phyloP scores from a whole-genome alignment of 2,113 vertebrate species.

The rabbit (Oryctolagus cuniculus) region DNA sequence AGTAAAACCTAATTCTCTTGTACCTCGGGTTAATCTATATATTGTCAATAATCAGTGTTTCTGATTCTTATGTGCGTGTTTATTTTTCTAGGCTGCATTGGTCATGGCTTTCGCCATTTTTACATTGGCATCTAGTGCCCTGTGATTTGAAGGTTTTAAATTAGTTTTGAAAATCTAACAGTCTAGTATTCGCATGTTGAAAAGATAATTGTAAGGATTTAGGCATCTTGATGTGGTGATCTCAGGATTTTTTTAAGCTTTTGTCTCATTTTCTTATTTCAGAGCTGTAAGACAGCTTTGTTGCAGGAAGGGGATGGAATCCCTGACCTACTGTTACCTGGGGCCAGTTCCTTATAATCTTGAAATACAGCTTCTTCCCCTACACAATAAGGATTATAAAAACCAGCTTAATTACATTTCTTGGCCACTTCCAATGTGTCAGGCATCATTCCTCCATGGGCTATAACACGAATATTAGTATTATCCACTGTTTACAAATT shows the following conservation, averaged over 20 bases:
- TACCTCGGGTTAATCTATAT: not conserved
- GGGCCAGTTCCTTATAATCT: not conserved
- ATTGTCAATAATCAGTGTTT: not conserved
- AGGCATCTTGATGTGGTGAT: not conserved
- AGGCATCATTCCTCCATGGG: not conserved
- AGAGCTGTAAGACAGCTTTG: not conserved
- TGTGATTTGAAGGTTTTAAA: not conserved
- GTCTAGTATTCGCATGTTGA: not conserved
- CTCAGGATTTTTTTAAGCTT: not conserved
- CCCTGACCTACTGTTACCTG: not conserved
- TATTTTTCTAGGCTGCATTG: not conserved
- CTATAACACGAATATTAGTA: not conserved
- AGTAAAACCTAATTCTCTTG: slow-evolving; percentile 20
- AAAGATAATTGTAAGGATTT: not conserved
- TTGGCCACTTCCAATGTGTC: not conserved
- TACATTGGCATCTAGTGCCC: not conserved
- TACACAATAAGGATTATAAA: not conserved
- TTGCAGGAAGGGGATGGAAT: not conserved
- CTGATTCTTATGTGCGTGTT: not conserved
- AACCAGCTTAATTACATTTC: not conserved
- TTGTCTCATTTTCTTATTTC: not conserved
- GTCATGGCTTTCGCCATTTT: not conserved
- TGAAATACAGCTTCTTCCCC: not conserved
- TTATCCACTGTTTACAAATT: slow-evolving; percentile 20
- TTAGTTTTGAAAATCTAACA: not conserved